Evolutionary conservation across 2,888 invertebrate genomes (phyloP).

Genomic region (Morinoia aosen): DNA sequence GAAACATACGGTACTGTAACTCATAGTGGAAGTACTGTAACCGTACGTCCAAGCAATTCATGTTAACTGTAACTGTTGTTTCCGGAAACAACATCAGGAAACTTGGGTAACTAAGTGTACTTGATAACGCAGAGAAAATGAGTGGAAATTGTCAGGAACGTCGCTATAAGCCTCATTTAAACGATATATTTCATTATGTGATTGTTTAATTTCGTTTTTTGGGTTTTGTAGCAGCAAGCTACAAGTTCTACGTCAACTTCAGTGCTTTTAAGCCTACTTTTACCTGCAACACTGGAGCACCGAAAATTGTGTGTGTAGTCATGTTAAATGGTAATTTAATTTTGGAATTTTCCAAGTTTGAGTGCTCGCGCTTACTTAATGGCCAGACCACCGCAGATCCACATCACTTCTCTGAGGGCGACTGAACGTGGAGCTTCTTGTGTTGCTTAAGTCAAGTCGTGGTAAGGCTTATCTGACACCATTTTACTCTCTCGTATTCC

Average conservation of each 20-base stretch:
- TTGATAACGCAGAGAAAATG: no score
- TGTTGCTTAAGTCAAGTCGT: background rate
- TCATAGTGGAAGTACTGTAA: no score
- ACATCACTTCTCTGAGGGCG: background rate
- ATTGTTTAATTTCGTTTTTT: no score
- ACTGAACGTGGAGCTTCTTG: background rate
- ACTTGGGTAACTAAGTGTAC: no score
- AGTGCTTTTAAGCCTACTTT: background rate
- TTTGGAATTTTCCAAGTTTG: background rate
- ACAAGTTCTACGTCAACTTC: background rate
- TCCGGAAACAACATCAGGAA: no score
- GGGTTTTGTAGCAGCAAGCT: no score
- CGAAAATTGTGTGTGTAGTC: background rate
- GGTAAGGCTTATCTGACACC: background rate
- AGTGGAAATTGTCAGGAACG: no score
- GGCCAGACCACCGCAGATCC: background rate
- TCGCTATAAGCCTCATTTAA: no score
- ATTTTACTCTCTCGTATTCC: background rate
- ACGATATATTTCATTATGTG: no score
- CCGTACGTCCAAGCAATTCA: no score
- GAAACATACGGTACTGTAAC: no score
- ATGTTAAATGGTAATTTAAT: background rate
- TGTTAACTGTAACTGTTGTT: no score
- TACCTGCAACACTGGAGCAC: background rate
- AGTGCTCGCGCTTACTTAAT: background rate